A percentile compares a stretch with the other conserved stretches of the same genome.
phyloP scores from a whole-genome alignment of 2,797 vertebrate species.

The Characodon lateralis region DNA sequence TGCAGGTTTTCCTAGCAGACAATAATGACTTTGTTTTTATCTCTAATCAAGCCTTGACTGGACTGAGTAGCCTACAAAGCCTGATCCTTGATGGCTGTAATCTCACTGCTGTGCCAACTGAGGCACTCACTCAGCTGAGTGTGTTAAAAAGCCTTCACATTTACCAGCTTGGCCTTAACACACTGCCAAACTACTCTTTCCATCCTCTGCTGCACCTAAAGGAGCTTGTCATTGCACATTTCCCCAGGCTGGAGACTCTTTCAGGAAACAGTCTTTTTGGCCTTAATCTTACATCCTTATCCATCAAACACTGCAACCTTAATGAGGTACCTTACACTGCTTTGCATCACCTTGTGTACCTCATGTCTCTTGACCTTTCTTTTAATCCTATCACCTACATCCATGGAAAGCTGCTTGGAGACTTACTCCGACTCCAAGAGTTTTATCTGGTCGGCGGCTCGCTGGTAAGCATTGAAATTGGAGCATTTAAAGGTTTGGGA shows the following conservation, averaged over 20 bases:
- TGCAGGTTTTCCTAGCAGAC: conserved; percentile 79
- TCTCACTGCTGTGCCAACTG: conserved; percentile 82
- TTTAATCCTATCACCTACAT: conserved; percentile 86
- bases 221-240: conserved; percentile 82
- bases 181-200: conserved; percentile 82
- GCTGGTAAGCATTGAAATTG: conserved; percentile 77
- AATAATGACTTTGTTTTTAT: conserved; percentile 88
- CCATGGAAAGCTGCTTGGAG: conserved; percentile 71
- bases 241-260: conserved; percentile 79
- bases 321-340: conserved; percentile 81
- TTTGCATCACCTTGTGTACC: conserved; percentile 84
- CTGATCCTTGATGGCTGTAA: conserved; percentile 85
- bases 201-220: conserved; percentile 74
- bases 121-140: conserved; percentile 79
- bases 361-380: conserved; percentile 86
- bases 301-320: conserved; percentile 83
- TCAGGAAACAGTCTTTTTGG: conserved; percentile 83
- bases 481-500: conserved; percentile 81
- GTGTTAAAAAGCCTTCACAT: conserved; percentile 77
- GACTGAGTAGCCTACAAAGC: conserved; percentile 78
- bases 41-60: conserved; percentile 82
- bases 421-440: conserved; percentile 84
- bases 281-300: conserved; percentile 86
- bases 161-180: conserved; percentile 70
- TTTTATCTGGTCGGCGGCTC: conserved; percentile 81